Evolutionary conservation across 1,140 invertebrate genomes (phyloP).

Genomic region (Thaumatotibia leucotreta): DNA sequence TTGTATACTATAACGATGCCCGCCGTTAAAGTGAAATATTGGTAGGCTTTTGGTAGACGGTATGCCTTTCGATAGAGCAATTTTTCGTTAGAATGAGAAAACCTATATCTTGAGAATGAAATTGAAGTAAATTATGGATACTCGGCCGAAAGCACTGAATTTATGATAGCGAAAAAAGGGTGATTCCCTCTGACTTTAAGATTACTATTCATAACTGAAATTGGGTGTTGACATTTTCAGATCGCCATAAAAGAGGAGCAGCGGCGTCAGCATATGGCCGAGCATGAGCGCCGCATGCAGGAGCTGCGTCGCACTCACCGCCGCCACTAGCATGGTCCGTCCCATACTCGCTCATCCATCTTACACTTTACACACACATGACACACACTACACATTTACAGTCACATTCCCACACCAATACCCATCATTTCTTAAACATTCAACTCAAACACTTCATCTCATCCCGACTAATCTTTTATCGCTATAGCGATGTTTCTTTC

Average conservation of each 20-base stretch:
- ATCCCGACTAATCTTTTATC: conserved; percentile 40
- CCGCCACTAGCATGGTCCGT: conserved; percentile 73
- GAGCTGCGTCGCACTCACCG: conserved; percentile 79
- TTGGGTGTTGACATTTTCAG: no score
- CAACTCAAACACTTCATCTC: conserved; percentile 24
- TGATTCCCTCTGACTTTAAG: no score
- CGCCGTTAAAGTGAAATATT: no score
- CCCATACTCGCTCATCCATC: conserved; percentile 21
- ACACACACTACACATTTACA: conserved; percentile 19
- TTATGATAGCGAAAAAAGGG: no score
- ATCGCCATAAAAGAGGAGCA: conserved; percentile 92
- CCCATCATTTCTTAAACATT: conserved; percentile 16
- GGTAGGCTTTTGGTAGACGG: no score
- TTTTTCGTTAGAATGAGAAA: no score
- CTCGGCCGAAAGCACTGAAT: no score
- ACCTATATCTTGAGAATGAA: no score
- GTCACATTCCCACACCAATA: conserved; percentile 14
- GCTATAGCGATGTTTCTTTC: conserved; percentile 40
- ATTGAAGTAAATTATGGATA: no score
- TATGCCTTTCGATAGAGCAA: no score
- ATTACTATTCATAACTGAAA: no score
- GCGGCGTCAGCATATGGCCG: conserved; percentile 89
- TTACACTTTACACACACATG: conserved; percentile 14
- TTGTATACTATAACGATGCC: no score
- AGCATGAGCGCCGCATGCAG: conserved; percentile 86